Base-by-base conservation (phyloP, 37 sponge, comb jelly and placozoan genomes). In the Chondrilla cf. caribensis region DNA sequence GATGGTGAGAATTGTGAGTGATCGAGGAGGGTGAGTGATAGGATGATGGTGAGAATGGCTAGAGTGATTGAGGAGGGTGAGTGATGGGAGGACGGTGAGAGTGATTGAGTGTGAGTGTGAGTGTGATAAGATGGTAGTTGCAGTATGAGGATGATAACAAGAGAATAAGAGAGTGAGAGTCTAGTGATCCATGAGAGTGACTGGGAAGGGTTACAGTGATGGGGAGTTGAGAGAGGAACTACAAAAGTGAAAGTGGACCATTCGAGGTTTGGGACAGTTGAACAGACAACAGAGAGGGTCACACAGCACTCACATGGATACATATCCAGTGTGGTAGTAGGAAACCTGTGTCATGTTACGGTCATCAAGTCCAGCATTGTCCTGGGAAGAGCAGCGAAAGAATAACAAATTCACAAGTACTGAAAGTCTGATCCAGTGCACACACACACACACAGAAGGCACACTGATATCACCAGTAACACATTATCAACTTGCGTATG, bases 291-390 rank as follows among this genome's bases (percentile, higher is more conserved):
- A n/a, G 64, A 28, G 29, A 28, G 22, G 64, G 64, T 9, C 29
- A 62, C 18, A 62, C 18, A 19, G 64, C 64, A 62, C 64, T 62
- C 25, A 62, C 64, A 62, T 62, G 18, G 64, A 62, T 28, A 62
- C 29, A 28, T 38, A 73, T 37, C 76, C 76, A 36, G 76, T 38
- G 76, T 39, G 76, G 76, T 36, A 73, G 41, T 73, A 73, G 42
- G 76, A 42, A 39, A 73, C 76, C 76, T 73, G 76, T 73, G 76
- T 73, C 44, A 73, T 42, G 41, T 73, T 73, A 39, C 76, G 76
- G 21, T 73, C 76, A 37, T 73, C 76, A n/a, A 73, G 44, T 6
- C 76, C 76, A 38, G 44, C 76, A 73, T 4, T 38, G 7, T 73
- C 76, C 76, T 73, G 6, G 36, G 64, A 19, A 19, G 51, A 47